These are phyloP conservation scores for Montifringilla adamsi DNA, from an alignment of 2,113 vertebrate species.

Conservation along the genomic window DNA sequence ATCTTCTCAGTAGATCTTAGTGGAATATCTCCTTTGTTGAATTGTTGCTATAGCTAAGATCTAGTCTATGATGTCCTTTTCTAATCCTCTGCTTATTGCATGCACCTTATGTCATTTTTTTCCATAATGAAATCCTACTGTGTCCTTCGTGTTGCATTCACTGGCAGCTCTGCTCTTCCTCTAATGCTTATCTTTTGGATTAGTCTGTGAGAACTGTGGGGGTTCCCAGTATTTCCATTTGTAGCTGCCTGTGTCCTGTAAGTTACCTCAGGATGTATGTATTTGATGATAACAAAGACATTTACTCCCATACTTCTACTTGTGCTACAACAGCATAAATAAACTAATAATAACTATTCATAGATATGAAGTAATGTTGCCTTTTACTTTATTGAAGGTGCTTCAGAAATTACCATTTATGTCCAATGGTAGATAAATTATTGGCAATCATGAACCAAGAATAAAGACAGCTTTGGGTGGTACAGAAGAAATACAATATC, in stretches of 20 bases:
- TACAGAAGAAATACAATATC: neutral
- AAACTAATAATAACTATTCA: neutral
- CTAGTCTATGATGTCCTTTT: neutral
- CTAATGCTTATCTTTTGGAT: neutral
- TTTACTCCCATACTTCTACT: neutral
- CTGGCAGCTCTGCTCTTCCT: neutral
- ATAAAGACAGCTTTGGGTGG: neutral
- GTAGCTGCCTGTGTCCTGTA: neutral
- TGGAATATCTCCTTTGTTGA: neutral
- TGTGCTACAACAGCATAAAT: neutral
- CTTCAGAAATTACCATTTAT: neutral
- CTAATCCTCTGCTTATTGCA: neutral
- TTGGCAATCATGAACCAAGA: neutral
- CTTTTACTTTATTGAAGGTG: neutral
- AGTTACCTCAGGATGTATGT: accelerated
- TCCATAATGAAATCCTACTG: neutral
- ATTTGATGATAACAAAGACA: neutral
- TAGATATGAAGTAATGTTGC: neutral
- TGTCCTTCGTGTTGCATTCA: neutral
- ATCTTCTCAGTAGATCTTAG: neutral
- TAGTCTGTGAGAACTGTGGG: neutral
- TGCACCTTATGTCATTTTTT: neutral
- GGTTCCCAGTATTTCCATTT: neutral
- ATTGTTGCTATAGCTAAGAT: neutral
- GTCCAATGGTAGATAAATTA: neutral